These are phyloP conservation scores for Drosophila orosa DNA, from an alignment of 1,140 invertebrate species.

Conservation along the genomic window DNA sequence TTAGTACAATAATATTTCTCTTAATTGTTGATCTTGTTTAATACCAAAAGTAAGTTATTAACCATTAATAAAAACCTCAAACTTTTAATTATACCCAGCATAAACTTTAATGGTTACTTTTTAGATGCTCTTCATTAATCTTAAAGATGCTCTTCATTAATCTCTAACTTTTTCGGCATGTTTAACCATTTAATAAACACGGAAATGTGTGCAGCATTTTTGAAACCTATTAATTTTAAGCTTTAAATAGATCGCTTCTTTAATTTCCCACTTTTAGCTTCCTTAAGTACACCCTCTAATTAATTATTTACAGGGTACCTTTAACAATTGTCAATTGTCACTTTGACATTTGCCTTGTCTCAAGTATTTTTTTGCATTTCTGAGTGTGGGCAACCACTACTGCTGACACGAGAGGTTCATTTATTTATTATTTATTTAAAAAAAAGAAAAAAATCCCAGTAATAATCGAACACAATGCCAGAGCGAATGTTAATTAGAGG, in stretches of 20 bases:
- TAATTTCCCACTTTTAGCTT: not conserved
- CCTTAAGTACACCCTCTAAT: not conserved
- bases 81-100: not conserved
- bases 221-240: not conserved
- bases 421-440: slow-evolving; percentile 7
- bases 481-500: slow-evolving; percentile 60
- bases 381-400: slow-evolving; percentile 44
- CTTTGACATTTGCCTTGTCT: slow-evolving; percentile 59
- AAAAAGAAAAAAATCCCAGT: slow-evolving; percentile 10
- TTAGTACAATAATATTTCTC: too few relatives aligned
- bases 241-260: not conserved
- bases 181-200: not conserved
- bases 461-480: slow-evolving; percentile 59
- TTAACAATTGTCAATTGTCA: slow-evolving; percentile 45
- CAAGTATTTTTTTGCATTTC: slow-evolving; percentile 10
- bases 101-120: not conserved
- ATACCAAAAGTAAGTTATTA: not conserved
- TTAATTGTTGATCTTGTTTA: not conserved
- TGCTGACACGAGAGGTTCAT: slow-evolving; percentile 45
- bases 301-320: slow-evolving; percentile 14
- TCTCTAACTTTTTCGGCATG: not conserved
- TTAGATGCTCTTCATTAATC: not conserved
- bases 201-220: not conserved
- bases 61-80: not conserved
- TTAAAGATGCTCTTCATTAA: not conserved